Evolutionary conservation across 92 coral and sea anemone species (phyloP).

Genomic region (Ricordea florida): DNA sequence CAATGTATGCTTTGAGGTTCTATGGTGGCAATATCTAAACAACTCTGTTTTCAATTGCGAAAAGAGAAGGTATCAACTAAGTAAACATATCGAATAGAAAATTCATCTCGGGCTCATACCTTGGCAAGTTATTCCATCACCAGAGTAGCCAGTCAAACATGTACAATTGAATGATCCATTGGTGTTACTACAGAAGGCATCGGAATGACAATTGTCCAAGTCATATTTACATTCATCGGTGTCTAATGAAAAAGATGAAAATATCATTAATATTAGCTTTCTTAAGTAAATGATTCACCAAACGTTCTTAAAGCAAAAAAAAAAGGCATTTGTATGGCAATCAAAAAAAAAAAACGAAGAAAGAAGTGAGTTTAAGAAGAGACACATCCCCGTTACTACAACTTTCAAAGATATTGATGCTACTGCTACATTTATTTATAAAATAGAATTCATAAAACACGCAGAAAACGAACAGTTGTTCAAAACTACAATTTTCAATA

Average conservation of each 20-base stretch:
- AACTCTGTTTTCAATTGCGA: too few species aligned
- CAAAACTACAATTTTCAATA: too few species aligned
- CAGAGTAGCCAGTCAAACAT: slow-evolving; percentile 79
- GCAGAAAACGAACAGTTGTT: too few species aligned
- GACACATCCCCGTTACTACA: too few species aligned
- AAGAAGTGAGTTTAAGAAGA: too few species aligned
- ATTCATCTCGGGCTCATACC: slow-evolving; percentile 11
- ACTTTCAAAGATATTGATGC: too few species aligned
- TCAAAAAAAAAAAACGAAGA: too few species aligned
- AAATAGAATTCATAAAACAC: too few species aligned
- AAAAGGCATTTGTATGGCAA: too few species aligned
- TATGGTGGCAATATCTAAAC: too few species aligned
- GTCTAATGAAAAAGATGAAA: slow-evolving; percentile 11
- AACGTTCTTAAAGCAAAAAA: background rate
- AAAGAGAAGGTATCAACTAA: background rate
- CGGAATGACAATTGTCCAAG: slow-evolving; percentile 71
- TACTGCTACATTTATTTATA: too few species aligned
- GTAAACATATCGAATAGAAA: background rate
- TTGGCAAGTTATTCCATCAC: slow-evolving; percentile 68
- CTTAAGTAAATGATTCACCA: background rate
- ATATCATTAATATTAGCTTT: background rate
- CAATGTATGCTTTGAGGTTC: too few species aligned
- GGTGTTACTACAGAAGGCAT: slow-evolving; percentile 78
- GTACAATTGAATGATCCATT: slow-evolving; percentile 86
- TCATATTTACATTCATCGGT: slow-evolving; percentile 62